A percentile compares a stretch with the other conserved stretches of the same genome.
Conservation (phyloP, 2,888 invertebrate genomes). For the Parascotia fuliginaria region DNA sequence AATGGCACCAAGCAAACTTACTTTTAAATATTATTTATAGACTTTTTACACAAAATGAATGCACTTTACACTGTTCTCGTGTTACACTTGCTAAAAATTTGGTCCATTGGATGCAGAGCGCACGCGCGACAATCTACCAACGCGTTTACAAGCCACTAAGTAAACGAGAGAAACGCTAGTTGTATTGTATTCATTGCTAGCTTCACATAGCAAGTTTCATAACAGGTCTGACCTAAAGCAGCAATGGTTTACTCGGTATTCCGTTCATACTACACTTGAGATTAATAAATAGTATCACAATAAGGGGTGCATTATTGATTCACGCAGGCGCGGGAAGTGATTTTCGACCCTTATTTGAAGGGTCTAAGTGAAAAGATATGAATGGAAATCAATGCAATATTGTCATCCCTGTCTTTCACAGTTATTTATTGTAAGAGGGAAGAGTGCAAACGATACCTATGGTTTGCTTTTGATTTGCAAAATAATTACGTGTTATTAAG, state of each 20-base stretch:
- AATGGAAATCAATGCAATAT: constrained; percentile 27
- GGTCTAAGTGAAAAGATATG: constrained; percentile 47
- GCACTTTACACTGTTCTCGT: constrained; percentile 68
- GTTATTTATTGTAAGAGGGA: constrained; percentile 8
- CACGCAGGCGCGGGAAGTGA: constrained; percentile 73
- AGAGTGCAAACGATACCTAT: constrained; percentile 15
- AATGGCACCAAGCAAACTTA: constrained; percentile 55
- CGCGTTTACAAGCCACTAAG: constrained; percentile 48
- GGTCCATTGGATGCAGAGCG: constrained; percentile 76
- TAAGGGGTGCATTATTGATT: constrained; percentile 71
- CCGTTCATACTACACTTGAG: neutral
- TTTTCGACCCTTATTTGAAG: constrained; percentile 58
- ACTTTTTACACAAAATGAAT: constrained; percentile 66
- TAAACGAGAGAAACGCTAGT: neutral
- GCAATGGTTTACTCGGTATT: constrained; percentile 43
- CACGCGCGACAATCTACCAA: constrained; percentile 67
- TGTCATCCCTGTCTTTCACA: constrained; percentile 42
- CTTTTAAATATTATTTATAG: constrained; percentile 56
- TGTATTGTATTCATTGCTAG: constrained; percentile 47
- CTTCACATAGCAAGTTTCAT: neutral
- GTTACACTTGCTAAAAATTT: constrained; percentile 73
- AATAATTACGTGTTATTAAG: constrained; percentile 2
- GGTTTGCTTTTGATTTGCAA: constrained; percentile 12
- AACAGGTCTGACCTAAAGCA: constrained; percentile 11
- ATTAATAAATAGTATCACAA: constrained; percentile 25